Conservation (phyloP, 1,140 invertebrate species). For the Apolygus lucorum region DNA sequence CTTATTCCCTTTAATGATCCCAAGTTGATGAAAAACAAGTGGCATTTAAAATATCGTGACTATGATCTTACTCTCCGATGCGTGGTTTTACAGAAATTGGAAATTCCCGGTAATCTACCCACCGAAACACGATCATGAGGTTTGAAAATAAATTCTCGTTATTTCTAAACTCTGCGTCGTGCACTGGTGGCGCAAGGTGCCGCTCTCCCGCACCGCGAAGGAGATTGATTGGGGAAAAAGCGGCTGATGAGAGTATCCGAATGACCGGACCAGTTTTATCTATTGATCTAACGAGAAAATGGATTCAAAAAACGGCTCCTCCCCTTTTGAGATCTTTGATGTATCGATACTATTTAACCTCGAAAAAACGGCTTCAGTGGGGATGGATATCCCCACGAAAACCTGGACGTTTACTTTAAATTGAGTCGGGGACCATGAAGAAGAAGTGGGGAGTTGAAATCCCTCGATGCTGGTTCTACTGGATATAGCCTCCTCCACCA, state of each 20-base stretch:
- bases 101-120: too few relatives aligned
- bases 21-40: too few relatives aligned
- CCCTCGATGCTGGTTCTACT: not conserved
- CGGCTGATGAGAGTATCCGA: not conserved
- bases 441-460: not conserved
- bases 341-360: not conserved
- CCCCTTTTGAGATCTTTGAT: not conserved
- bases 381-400: not conserved
- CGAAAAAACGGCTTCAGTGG: not conserved
- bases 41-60: too few relatives aligned
- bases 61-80: too few relatives aligned
- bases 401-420: not conserved
- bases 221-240: not conserved
- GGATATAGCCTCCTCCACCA: not conserved
- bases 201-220: too few relatives aligned
- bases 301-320: not conserved
- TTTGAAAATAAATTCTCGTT: too few relatives aligned
- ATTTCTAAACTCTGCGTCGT: too few relatives aligned
- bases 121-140: too few relatives aligned
- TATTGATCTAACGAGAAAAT: not conserved
- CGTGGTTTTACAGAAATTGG: too few relatives aligned
- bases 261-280: not conserved
- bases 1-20: too few relatives aligned
- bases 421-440: not conserved
- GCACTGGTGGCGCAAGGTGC: too few relatives aligned